These are phyloP conservation scores for Galerucella nymphaeae DNA, from an alignment of 2,888 invertebrate genomes.

Conservation along the genomic window DNA sequence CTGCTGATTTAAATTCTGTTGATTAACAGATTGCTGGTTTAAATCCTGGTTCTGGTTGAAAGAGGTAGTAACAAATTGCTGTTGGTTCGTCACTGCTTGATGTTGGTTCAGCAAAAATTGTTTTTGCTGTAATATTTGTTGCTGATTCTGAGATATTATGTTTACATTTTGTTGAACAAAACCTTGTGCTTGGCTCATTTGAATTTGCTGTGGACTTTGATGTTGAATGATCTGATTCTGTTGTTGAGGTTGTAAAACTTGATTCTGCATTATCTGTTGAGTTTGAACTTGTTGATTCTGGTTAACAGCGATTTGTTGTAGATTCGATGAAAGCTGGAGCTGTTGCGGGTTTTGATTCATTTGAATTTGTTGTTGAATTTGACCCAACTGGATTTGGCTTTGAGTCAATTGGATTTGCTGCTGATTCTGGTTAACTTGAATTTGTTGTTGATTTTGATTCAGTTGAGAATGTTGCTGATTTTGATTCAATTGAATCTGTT, in stretches of 20 bases:
- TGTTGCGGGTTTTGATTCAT: conserved; percentile 48
- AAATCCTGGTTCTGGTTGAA: conserved; percentile 48
- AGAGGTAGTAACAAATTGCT: conserved; percentile 64
- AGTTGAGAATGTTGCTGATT: conserved; percentile 57
- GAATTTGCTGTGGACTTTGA: conserved; percentile 48
- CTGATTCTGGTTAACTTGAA: conserved; percentile 46
- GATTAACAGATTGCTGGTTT: conserved; percentile 46
- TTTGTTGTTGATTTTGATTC: conserved; percentile 60
- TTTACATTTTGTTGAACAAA: conserved; percentile 45
- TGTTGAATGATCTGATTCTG: conserved; percentile 58
- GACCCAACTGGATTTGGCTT: conserved; percentile 32
- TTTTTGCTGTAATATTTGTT: conserved; percentile 50
- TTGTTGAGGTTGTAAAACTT: conserved; percentile 55
- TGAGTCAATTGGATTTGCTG: conserved; percentile 46
- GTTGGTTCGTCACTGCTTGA: conserved; percentile 46
- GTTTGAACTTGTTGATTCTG: conserved; percentile 45
- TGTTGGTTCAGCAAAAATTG: conserved; percentile 48
- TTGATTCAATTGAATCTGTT: conserved; percentile 63
- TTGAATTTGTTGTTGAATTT: conserved; percentile 52
- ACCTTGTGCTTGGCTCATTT: conserved; percentile 40
- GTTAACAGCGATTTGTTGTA: conserved; percentile 22
- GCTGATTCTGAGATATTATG: conserved; percentile 45
- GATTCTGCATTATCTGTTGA: conserved; percentile 39
- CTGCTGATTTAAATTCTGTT: conserved; percentile 47
- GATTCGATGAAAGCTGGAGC: conserved; percentile 32